These are phyloP conservation scores for Mythimna albipuncta DNA, from an alignment of 2,888 invertebrate genomes.

Conservation along the genomic window DNA sequence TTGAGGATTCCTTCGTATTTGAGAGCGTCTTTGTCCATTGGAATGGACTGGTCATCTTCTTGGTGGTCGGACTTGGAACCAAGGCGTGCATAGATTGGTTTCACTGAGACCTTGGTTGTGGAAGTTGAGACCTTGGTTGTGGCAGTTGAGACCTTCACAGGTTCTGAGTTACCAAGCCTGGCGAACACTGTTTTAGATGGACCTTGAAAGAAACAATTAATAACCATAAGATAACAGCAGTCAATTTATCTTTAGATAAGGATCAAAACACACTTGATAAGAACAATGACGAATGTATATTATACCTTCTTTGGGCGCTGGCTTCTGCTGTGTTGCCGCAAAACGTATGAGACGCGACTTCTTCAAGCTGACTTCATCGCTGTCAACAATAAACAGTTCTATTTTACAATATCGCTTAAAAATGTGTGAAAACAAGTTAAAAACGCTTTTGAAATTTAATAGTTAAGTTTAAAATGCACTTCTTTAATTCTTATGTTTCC, in stretches of 20 bases:
- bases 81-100: conserved; percentile 83
- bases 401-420: too few species aligned
- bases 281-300: background rate
- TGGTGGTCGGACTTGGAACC: conserved; percentile 75
- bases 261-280: background rate
- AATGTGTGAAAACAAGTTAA: too few species aligned
- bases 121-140: conserved; percentile 60
- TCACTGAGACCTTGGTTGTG: conserved; percentile 68
- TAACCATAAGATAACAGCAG: background rate
- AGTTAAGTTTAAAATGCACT: too few species aligned
- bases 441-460: too few species aligned
- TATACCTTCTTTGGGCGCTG: conserved; percentile 77
- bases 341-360: conserved; percentile 82
- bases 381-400: conserved; percentile 48
- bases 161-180: conserved; percentile 81
- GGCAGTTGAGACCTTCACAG: conserved; percentile 54
- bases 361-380: conserved; percentile 74
- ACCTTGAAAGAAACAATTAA: conserved; percentile 60
- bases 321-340: conserved; percentile 64
- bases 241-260: background rate
- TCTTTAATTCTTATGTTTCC: too few species aligned
- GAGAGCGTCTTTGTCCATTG: conserved; percentile 82
- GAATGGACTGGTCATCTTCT: conserved; percentile 65
- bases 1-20: conserved; percentile 88
- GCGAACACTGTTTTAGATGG: conserved; percentile 81